Percentiles rank a stretch among this genome's conserved stretches.
phyloP scores from a whole-genome alignment of 2,113 vertebrate genomes.

The Puffinus mauretanicus region DNA sequence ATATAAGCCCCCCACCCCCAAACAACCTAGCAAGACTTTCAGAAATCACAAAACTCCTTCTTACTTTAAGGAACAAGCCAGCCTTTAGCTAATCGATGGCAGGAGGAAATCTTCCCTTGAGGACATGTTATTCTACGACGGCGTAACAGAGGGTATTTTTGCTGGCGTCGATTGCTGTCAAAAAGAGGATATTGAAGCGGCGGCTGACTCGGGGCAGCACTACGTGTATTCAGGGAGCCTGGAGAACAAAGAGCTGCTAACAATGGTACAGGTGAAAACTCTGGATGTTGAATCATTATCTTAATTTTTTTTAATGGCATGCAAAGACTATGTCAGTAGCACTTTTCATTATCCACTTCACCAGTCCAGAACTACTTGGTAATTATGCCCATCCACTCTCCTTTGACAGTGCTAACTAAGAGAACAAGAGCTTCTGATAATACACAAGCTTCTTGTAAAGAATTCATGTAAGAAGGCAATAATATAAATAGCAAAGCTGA shows the following conservation, averaged over 20 bases:
- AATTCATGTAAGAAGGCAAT: neutral
- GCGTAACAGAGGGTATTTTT: neutral
- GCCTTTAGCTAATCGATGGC: rapidly evolving
- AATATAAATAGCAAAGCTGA: neutral
- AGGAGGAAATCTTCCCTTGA: neutral
- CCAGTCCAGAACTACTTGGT: constrained; percentile 40
- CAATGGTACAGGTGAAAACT: neutral
- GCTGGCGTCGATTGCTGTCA: neutral
- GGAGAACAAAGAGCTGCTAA: neutral
- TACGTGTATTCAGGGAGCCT: rapidly evolving
- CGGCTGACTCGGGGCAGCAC: neutral
- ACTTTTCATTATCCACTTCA: constrained; percentile 63
- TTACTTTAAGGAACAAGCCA: neutral
- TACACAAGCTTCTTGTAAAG: neutral
- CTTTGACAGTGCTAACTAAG: constrained; percentile 35
- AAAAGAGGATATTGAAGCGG: neutral
- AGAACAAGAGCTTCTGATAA: constrained; percentile 17
- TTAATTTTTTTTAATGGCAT: constrained; percentile 20
- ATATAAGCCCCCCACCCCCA: rapidly evolving
- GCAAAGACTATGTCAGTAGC: constrained; percentile 34
- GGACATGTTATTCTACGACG: rapidly evolving
- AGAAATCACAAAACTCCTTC: neutral
- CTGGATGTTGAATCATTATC: neutral
- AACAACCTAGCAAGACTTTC: neutral
- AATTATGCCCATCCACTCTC: constrained; percentile 53